phyloP scores from a whole-genome alignment of 1,140 invertebrate genomes.

The Leptopilina clavipes region DNA sequence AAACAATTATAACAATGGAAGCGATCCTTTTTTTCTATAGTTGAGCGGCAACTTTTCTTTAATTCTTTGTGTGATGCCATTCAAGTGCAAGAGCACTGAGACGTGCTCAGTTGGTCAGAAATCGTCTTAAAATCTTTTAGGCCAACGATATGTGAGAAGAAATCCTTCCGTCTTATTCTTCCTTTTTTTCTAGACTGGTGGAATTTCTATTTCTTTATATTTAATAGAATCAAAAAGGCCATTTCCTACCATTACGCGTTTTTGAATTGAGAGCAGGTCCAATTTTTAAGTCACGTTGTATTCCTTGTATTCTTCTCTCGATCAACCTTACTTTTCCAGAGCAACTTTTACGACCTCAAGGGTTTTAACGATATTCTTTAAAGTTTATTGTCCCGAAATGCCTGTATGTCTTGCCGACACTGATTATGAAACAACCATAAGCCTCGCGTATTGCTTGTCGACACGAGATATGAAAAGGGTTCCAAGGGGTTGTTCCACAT shows the following conservation, averaged over 20 bases:
- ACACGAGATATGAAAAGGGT: slow-evolving; percentile 46
- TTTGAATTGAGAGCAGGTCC: slow-evolving; percentile 51
- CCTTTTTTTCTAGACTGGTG: slow-evolving; percentile 2
- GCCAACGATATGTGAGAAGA: slow-evolving; percentile 29
- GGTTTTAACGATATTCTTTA: slow-evolving; percentile 34
- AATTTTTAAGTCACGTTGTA: slow-evolving; percentile 38
- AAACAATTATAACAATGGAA: slow-evolving; percentile 5
- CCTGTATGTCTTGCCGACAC: slow-evolving; percentile 59
- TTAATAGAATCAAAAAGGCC: slow-evolving; percentile 35
- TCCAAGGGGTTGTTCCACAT: neutral
- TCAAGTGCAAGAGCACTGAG: slow-evolving; percentile 19
- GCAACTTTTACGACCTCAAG: slow-evolving; percentile 37
- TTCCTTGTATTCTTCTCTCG: neutral
- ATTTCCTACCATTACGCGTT: slow-evolving; percentile 6
- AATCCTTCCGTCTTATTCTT: slow-evolving; percentile 37
- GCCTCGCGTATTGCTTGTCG: slow-evolving; percentile 50
- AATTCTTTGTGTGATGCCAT: slow-evolving; percentile 26
- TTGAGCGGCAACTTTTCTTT: slow-evolving; percentile 14
- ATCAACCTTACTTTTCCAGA: slow-evolving; percentile 8
- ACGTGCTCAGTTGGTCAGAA: slow-evolving; percentile 55
- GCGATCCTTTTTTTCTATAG: neutral
- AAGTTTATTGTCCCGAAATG: slow-evolving; percentile 57
- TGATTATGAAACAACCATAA: slow-evolving; percentile 62
- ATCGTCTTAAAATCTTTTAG: slow-evolving; percentile 56
- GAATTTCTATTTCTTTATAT: slow-evolving; percentile 41